Base-by-base conservation (phyloP, 2,888 invertebrate genomes). In the Drosophila formosana region DNA sequence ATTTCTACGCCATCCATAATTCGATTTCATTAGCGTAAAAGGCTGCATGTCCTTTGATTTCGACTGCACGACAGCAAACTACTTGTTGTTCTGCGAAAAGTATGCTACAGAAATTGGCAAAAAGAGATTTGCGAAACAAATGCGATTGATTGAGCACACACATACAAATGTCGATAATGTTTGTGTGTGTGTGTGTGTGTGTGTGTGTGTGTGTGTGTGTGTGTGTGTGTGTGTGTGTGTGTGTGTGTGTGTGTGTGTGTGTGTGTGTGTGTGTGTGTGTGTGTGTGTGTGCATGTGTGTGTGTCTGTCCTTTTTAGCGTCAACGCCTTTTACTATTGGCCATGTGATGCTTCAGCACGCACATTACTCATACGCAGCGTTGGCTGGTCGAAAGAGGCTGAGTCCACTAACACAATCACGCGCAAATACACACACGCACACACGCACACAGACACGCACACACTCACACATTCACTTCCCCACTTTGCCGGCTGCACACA, bases 341-440 rank as follows among this genome's bases (percentile, higher is more conserved):
- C 39, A 45, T 49, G 26, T 32, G 51, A 13, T 7, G 51, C 25
- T 39, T 55, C 26, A 37, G 43, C 46, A 62, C 64, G 53, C 68
- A 62, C 78, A 78, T 83, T 64, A 78, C 81, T 71, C 79, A 78
- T 78, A 74, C 71, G 77, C 66, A 62, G 63, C 68, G 80, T 70
- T 70, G 51, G 25, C 66, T 51, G 53, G 13, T 28, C 26, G 46
- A 18, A 18, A 18, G 18, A 18, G 18, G 18, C 18, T 18, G 18
- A 18, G 18, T 18, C 18, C 18, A 18, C 18, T 18, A 18, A 18
- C 18, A 18, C 18, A 18, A 18, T 18, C 18, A 18, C 18, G 2
- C 18, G 18, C 18, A 18, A 18, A 18, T 18, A 18, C 18, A 18
- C 18, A 1, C 18, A 18, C 18, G 18, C 2, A 18, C 18, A 18